phyloP scores from a whole-genome alignment of 2,113 vertebrate genomes.

The Labrus mixtus region DNA sequence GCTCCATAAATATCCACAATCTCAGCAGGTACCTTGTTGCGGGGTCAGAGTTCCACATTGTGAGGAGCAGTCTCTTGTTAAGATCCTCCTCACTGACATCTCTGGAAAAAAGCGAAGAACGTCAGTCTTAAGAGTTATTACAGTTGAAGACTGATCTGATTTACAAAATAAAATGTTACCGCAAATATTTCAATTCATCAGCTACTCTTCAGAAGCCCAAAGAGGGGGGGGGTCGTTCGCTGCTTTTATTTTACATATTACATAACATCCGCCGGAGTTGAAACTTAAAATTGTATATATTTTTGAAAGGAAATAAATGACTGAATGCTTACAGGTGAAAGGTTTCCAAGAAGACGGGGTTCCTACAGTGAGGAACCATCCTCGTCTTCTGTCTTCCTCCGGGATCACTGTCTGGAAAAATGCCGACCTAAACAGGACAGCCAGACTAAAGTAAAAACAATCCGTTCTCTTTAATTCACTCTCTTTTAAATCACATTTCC shows the following conservation, averaged over 20 bases:
- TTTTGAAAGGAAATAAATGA: not conserved
- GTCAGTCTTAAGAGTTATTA: not conserved
- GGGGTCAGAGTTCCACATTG: conserved; percentile 87
- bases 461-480: not conserved
- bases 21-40: conserved; percentile 83
- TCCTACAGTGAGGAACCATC: conserved; percentile 74
- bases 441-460: not conserved
- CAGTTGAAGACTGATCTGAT: too few species aligned
- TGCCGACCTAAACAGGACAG: conserved; percentile 69
- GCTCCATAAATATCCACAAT: not conserved
- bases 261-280: too few species aligned
- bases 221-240: too few species aligned
- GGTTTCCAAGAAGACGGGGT: conserved; percentile 78
- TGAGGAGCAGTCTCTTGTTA: conserved; percentile 89
- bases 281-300: too few species aligned
- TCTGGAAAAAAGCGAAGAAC: conserved; percentile 76
- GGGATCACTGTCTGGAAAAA: conserved; percentile 74
- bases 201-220: too few species aligned
- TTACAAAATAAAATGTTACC: too few species aligned
- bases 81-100: conserved; percentile 81
- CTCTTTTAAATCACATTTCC: not conserved
- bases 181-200: too few species aligned
- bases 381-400: conserved; percentile 71
- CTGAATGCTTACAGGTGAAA: conserved; percentile 76
- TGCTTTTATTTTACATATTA: too few species aligned